phyloP scores from a whole-genome alignment of 2,888 invertebrate genomes.

The Dicranocentrus wangi region DNA sequence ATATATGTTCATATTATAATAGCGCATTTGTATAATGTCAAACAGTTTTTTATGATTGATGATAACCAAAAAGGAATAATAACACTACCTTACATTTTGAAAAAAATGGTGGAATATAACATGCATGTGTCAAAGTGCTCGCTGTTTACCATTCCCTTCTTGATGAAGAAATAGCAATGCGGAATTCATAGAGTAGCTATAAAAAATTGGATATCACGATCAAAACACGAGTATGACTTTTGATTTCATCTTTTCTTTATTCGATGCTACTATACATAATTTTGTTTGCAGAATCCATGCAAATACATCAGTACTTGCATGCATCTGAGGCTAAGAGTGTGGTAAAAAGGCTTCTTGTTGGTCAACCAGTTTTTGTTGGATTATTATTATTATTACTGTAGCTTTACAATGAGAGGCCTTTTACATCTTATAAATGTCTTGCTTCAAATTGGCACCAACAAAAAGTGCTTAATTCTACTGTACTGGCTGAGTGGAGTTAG shows the following conservation, averaged over 20 bases:
- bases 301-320: background rate
- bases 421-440: background rate
- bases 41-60: background rate
- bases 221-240: background rate
- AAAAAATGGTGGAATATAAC: no score
- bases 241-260: background rate
- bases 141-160: no score
- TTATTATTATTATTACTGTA: conserved; percentile 12
- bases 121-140: no score
- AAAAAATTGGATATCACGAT: background rate
- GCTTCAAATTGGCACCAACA: no score
- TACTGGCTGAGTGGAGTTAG: background rate
- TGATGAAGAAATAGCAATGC: background rate
- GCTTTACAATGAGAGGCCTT: background rate
- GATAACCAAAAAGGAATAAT: background rate
- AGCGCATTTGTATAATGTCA: background rate
- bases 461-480: background rate
- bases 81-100: background rate
- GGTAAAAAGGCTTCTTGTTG: background rate
- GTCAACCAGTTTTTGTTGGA: conserved; percentile 32
- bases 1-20: background rate
- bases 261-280: background rate
- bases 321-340: background rate
- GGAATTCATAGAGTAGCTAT: background rate
- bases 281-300: background rate